These are phyloP conservation scores for Dendrolimus kikuchii DNA, from an alignment of 1,140 invertebrate genomes.

Conservation along the genomic window DNA sequence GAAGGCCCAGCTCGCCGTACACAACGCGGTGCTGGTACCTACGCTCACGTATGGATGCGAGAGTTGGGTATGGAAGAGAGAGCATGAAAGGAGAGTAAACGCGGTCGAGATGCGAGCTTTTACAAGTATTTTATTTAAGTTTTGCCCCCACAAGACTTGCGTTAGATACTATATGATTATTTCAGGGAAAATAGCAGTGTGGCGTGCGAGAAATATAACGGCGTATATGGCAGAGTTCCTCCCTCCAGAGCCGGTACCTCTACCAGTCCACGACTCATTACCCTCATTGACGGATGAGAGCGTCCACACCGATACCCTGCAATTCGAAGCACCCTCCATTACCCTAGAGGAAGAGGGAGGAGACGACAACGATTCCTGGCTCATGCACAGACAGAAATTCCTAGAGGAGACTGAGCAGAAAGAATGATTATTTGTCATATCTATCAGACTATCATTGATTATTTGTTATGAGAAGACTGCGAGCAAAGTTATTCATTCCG, in stretches of 20 bases:
- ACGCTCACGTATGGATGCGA: too few species aligned
- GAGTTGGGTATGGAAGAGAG: too few species aligned
- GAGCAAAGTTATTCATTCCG: too few species aligned
- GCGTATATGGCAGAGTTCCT: constrained; percentile 77
- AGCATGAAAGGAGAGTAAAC: too few species aligned
- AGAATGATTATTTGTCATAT: constrained; percentile 11
- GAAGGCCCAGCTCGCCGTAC: too few species aligned
- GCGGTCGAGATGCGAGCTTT: too few species aligned
- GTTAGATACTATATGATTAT: constrained; percentile 1
- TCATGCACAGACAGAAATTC: constrained; percentile 57
- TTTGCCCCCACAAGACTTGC: not conserved
- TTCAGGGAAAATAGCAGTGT: constrained; percentile 68
- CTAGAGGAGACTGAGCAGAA: constrained; percentile 47
- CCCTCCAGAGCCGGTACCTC: constrained; percentile 76
- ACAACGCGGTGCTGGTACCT: too few species aligned
- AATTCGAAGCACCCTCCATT: constrained; percentile 40
- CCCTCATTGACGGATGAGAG: constrained; percentile 49
- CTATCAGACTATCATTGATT: not conserved
- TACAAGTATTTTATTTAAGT: too few species aligned
- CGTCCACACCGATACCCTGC: constrained; percentile 37
- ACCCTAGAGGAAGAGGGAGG: constrained; percentile 39
- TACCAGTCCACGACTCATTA: constrained; percentile 74
- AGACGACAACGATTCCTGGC: constrained; percentile 53
- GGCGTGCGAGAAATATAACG: constrained; percentile 77
- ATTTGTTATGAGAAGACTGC: too few species aligned